A percentile compares a stretch with the other conserved stretches of the same genome.
These are phyloP conservation scores for Periophthalmus magnuspinnatus DNA, from an alignment of 2,797 vertebrate genomes.

Conservation along the genomic window DNA sequence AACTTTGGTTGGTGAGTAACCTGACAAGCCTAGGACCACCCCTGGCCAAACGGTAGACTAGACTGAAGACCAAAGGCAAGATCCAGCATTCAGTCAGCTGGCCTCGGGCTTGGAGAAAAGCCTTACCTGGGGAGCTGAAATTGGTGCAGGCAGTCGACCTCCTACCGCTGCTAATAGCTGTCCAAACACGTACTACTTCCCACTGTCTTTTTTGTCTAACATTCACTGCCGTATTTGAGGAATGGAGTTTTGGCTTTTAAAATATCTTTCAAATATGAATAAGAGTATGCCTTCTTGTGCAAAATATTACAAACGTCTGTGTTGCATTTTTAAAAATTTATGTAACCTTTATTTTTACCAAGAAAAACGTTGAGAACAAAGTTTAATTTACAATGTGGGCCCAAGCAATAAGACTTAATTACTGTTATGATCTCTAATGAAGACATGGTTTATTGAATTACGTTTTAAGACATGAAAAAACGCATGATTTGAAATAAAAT, in stretches of 20 bases:
- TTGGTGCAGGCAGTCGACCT: constrained; percentile 21
- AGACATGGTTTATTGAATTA: neutral
- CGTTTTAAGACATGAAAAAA: too few species aligned
- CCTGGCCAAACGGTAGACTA: constrained; percentile 31
- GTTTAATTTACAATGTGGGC: too few species aligned
- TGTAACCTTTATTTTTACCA: too few species aligned
- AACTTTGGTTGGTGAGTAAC: constrained; percentile 28
- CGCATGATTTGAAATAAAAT: too few species aligned
- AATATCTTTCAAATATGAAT: neutral
- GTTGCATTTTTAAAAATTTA: too few species aligned
- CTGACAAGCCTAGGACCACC: constrained; percentile 32
- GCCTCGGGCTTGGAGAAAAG: constrained; percentile 37
- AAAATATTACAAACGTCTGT: neutral
- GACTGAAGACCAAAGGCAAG: constrained; percentile 46
- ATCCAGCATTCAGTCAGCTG: constrained; percentile 28
- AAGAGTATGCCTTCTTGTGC: neutral
- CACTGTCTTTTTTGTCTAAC: neutral
- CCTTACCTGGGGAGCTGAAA: constrained; percentile 11
- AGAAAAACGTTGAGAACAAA: too few species aligned
- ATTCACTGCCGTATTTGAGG: neutral
- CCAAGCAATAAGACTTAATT: neutral
- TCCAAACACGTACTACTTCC: constrained; percentile 3
- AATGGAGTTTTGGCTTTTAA: neutral
- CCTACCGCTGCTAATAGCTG: constrained; percentile 9
- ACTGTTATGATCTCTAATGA: neutral